phyloP scores from a whole-genome alignment of 2,797 vertebrate genomes.

The Tapirus indicus region DNA sequence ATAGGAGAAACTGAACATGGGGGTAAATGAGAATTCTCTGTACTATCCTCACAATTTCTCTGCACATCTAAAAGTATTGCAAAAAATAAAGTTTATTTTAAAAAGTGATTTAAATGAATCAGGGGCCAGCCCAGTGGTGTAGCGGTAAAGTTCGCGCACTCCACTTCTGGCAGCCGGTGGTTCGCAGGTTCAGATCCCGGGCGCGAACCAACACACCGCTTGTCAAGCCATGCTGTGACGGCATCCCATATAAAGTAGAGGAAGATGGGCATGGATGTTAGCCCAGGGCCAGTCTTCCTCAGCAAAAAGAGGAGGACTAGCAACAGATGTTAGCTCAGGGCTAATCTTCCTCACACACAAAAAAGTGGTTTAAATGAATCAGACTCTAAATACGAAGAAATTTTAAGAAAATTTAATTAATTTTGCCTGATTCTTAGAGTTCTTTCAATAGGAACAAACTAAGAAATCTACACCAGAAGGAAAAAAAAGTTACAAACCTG shows the following conservation, averaged over 20 bases:
- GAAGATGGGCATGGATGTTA: no score
- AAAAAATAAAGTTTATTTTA: neutral
- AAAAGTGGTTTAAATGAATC: constrained; percentile 8
- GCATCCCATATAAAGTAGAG: no score
- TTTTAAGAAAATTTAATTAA: constrained; percentile 16
- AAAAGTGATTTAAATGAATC: constrained; percentile 29
- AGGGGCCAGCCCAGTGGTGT: no score
- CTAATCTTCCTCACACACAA: no score
- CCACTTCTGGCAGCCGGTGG: no score
- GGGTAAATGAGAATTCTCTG: neutral
- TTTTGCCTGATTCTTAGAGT: constrained; percentile 3
- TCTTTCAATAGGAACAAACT: neutral
- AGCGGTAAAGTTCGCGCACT: no score
- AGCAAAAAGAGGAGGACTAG: no score
- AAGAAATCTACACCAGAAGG: neutral
- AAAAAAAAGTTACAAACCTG: neutral
- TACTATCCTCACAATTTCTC: neutral
- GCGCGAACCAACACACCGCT: no score
- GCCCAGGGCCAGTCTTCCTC: no score
- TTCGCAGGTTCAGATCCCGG: no score
- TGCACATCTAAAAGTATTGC: neutral
- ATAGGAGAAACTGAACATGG: neutral
- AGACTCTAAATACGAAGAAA: neutral
- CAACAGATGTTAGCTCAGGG: no score
- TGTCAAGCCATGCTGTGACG: no score